Percentiles rank a stretch among this genome's conserved stretches.
Evolutionary conservation across 1,140 invertebrate species (phyloP).

Genomic region (Lethrus apterus): DNA sequence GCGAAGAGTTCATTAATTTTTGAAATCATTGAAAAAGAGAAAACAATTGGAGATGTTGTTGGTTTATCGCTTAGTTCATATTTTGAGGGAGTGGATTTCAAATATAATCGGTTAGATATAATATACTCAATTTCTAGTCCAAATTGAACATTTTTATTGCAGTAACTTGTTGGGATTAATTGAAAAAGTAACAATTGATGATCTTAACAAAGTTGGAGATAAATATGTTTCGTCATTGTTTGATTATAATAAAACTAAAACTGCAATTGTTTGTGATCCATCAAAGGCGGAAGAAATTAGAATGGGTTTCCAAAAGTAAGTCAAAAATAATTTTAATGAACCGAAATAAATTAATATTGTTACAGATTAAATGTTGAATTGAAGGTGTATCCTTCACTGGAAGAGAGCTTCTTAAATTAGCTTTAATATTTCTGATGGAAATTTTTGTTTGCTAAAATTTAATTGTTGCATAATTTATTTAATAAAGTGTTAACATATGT

Average conservation of each 20-base stretch:
- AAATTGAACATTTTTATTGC: conserved; percentile 22
- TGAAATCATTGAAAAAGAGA: conserved; percentile 73
- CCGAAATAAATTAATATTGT: not conserved
- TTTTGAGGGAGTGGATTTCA: conserved; percentile 57
- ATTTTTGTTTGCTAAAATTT: too few relatives aligned
- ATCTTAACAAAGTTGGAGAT: conserved; percentile 57
- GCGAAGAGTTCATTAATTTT: conserved; percentile 79
- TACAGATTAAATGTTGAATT: conserved; percentile 44
- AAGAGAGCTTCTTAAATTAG: conserved; percentile 48
- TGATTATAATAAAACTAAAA: conserved; percentile 49
- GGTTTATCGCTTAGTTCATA: conserved; percentile 63
- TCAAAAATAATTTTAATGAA: conserved; percentile 21
- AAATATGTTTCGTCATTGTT: conserved; percentile 65
- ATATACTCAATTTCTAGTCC: conserved; percentile 3
- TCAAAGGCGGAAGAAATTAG: conserved; percentile 61
- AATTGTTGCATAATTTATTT: too few relatives aligned
- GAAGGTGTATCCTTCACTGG: conserved; percentile 44
- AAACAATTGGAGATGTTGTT: conserved; percentile 65
- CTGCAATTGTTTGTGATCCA: conserved; percentile 69
- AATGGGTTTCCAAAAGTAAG: conserved; percentile 59
- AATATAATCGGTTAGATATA: conserved; percentile 57
- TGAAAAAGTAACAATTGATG: conserved; percentile 55
- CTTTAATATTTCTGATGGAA: too few relatives aligned
- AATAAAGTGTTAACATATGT: too few relatives aligned
- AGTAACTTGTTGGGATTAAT: conserved; percentile 61